A percentile compares a stretch with the other conserved stretches of the same genome.
phyloP scores from a whole-genome alignment of 2,113 vertebrate species.

The Cololabis saira region DNA sequence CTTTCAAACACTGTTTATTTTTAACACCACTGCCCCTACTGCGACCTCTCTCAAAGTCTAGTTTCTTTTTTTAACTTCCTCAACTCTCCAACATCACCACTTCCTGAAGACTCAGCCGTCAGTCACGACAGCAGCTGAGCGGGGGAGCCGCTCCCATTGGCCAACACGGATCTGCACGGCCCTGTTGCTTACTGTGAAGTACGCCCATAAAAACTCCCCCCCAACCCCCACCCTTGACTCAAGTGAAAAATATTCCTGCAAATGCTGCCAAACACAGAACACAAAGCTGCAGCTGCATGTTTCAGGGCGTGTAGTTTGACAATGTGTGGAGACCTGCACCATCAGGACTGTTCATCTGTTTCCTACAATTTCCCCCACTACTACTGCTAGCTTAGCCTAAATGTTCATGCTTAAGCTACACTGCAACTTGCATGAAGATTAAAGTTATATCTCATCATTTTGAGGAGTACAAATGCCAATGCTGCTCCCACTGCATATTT shows the following conservation, averaged over 20 bases:
- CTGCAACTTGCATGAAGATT: too few species aligned
- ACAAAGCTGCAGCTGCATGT: background rate
- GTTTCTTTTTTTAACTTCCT: background rate
- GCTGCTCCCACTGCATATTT: too few species aligned
- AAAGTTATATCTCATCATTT: too few species aligned
- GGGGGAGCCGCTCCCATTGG: background rate
- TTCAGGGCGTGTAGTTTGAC: background rate
- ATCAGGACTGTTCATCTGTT: background rate
- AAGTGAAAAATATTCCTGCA: slow-evolving; percentile 5
- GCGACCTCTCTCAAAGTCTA: too few species aligned
- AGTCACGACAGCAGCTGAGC: background rate
- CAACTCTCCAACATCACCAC: background rate
- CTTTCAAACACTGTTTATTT: slow-evolving; percentile 30
- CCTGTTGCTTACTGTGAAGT: slow-evolving; percentile 8
- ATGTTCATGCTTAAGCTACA: background rate
- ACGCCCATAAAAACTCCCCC: slow-evolving; percentile 26
- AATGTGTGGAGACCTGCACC: background rate
- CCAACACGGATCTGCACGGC: background rate
- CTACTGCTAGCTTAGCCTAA: background rate
- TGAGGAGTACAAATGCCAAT: too few species aligned
- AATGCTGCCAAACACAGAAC: background rate
- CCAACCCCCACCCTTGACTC: background rate
- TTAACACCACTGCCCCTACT: slow-evolving; percentile 20
- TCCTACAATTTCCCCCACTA: background rate
- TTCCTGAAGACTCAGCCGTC: slow-evolving; percentile 17